Evolutionary conservation across 2,113 vertebrate genomes (phyloP).

Genomic region (Machaerirhynchus nigripectus): DNA sequence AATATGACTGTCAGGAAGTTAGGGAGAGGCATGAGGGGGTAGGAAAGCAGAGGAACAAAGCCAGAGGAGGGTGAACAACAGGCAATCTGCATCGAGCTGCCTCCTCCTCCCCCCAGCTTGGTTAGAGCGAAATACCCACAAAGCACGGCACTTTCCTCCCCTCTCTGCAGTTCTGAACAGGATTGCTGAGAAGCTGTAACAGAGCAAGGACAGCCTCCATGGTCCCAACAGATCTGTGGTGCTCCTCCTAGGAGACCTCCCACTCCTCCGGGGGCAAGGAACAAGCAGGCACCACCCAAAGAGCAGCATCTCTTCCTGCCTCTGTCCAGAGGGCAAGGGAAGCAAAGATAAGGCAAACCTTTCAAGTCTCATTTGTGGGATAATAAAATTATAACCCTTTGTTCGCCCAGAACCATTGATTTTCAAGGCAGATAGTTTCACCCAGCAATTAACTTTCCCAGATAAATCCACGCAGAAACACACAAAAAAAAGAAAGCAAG

Average conservation of each 20-base stretch:
- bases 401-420: not conserved
- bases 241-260: not conserved
- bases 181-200: not conserved
- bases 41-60: not conserved
- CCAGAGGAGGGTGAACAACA: not conserved
- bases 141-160: not conserved
- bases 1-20: not conserved
- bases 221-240: not conserved
- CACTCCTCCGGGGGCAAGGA: rapidly evolving
- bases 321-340: not conserved
- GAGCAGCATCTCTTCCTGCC: not conserved
- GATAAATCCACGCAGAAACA: not conserved
- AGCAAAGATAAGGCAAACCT: not conserved
- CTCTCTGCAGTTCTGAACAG: not conserved
- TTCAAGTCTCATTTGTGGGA: not conserved
- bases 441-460: not conserved
- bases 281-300: not conserved
- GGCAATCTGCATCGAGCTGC: not conserved
- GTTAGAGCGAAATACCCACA: not conserved
- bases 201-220: not conserved
- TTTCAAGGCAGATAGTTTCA: not conserved
- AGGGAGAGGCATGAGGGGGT: not conserved
- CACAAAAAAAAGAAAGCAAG: not conserved
- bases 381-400: not conserved
- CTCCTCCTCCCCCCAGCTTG: not conserved